phyloP scores from a whole-genome alignment of 1,140 invertebrate species.

The Lucilia sericata region DNA sequence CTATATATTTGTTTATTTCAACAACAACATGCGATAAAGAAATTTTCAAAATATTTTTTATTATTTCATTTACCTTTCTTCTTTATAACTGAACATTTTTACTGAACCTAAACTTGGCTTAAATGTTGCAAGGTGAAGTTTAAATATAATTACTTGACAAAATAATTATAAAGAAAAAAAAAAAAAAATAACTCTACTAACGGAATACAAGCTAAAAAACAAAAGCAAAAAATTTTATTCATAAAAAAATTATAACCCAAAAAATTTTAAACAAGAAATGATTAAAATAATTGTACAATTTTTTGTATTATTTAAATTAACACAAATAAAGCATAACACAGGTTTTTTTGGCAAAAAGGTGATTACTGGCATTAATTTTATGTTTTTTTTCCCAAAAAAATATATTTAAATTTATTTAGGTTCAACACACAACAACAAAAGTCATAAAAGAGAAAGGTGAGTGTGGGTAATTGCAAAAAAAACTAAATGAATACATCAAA shows the following conservation, averaged over 20 bases:
- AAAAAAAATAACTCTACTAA: neutral
- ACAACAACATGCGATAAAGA: neutral
- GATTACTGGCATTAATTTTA: too few relatives aligned
- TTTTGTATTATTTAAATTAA: neutral
- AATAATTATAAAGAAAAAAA: neutral
- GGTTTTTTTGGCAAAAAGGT: neutral
- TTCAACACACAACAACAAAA: neutral
- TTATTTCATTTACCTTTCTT: too few relatives aligned
- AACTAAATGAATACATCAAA: neutral
- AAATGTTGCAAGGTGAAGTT: conserved; percentile 35
- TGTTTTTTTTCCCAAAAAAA: neutral
- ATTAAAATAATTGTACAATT: neutral
- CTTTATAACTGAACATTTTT: too few relatives aligned
- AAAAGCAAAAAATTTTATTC: neutral
- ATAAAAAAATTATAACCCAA: conserved; percentile 11
- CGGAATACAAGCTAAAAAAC: neutral
- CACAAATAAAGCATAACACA: neutral
- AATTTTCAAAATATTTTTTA: neutral
- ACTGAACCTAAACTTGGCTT: conserved; percentile 18
- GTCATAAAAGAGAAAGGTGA: conserved; percentile 12
- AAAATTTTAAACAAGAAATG: neutral
- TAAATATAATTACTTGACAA: conserved; percentile 29
- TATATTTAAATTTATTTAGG: neutral
- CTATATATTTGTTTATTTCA: neutral
- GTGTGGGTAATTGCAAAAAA: neutral